Conservation (phyloP, 2,797 vertebrate species). For the Triplophysa bombifrons region DNA sequence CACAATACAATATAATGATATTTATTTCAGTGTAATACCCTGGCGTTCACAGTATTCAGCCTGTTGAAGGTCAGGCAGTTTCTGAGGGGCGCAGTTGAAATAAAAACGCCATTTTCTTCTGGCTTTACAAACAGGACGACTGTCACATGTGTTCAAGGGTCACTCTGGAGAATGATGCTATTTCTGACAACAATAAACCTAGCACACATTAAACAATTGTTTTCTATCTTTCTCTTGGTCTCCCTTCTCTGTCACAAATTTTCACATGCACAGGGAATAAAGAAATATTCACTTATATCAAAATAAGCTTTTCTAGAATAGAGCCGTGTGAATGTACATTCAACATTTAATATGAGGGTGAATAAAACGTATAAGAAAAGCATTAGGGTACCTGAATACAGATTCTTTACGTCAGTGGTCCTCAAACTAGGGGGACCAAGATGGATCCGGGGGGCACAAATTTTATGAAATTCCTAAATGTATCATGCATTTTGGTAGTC, state of each 20-base stretch:
- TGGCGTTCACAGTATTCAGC: not conserved
- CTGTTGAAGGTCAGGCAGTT: constrained; percentile 17
- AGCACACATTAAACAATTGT: constrained; percentile 51
- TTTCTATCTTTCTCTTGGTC: constrained; percentile 30
- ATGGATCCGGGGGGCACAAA: too few species aligned
- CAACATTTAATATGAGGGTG: not conserved
- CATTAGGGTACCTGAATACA: too few species aligned
- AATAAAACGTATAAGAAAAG: not conserved
- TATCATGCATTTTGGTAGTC: too few species aligned
- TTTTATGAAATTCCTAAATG: too few species aligned
- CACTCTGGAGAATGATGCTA: constrained; percentile 48
- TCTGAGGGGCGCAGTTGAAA: constrained; percentile 23
- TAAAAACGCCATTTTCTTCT: constrained; percentile 17
- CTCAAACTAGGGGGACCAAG: too few species aligned
- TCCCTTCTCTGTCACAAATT: not conserved
- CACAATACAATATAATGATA: not conserved
- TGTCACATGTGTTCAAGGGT: constrained; percentile 16
- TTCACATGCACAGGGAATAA: not conserved
- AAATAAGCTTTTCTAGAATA: not conserved
- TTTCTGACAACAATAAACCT: constrained; percentile 59
- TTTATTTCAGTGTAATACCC: not conserved
- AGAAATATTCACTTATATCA: not conserved
- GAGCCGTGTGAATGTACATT: not conserved
- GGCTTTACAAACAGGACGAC: not conserved
- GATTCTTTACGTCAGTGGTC: not conserved